Base-by-base conservation (phyloP, 2,797 vertebrate species). In the Anableps anableps region DNA sequence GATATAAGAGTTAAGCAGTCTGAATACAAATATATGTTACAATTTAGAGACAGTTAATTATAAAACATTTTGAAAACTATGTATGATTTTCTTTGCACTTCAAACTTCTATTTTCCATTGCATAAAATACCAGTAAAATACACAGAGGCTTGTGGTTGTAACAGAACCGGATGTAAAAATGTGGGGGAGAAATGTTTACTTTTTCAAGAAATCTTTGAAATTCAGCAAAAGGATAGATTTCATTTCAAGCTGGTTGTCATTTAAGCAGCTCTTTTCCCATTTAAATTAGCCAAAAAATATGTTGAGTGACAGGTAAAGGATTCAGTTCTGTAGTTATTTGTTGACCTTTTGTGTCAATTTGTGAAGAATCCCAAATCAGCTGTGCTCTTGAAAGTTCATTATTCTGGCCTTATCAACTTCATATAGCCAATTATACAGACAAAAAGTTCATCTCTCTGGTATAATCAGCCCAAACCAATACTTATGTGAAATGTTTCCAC, bases 341-440 rank as follows among this genome's bases (percentile, higher is more conserved):
- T 75, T 1, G n/a, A 83, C 85, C 55, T 21, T 0, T 9, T 41
- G 34, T 76, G 75, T 79, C 64, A 80, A 86, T 89, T 91, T 89
- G 77, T 90, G 82, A 81, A 79, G 84, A 86, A 87, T 88, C 84
- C 89, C 88, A 74, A 3, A 85, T 77, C 74, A 75, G 50, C 50
- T 53, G 78, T 88, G 89, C 89, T 93, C 87, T 90, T 92, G 60
- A 75, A 84, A 80, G 85, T 85, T 80, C 86, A 81, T 38, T 64
- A 81, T 41, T 70, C 76, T 66, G 74, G 86, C 73, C 83, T 88
- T 78, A 80, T 72, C 45, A n/a, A 47, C 45, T 72, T 75, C 47
- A 77, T 64, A 75, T 31, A 47, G 75, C 70, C 73, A 75, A 74
- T 45, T 60, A 80, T 53, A 43, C 50, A 85, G 62, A 76, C 79